Evolutionary conservation across 2,888 invertebrate genomes (phyloP).

Genomic region (Lagria hirta): DNA sequence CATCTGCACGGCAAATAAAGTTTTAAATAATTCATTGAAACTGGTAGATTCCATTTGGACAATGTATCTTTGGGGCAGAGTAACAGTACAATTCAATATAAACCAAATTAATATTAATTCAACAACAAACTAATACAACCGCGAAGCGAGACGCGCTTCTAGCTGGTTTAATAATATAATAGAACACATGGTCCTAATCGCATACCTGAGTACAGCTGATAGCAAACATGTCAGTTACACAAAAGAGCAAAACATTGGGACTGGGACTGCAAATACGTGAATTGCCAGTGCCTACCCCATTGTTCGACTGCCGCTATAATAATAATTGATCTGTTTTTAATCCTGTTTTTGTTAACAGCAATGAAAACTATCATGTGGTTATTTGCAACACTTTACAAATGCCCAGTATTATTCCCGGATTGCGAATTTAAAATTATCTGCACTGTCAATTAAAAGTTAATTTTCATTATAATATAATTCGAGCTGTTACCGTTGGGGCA

Average conservation of each 20-base stretch:
- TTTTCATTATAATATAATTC: slow-evolving; percentile 48
- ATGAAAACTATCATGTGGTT: slow-evolving; percentile 29
- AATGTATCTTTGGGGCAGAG: slow-evolving; percentile 29
- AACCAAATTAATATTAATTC: slow-evolving; percentile 42
- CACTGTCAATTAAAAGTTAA: slow-evolving; percentile 49
- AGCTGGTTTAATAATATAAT: slow-evolving; percentile 35
- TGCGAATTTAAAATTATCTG: slow-evolving; percentile 38
- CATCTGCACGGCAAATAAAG: too few species aligned
- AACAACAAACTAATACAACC: slow-evolving; percentile 31
- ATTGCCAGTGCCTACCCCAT: slow-evolving; percentile 33
- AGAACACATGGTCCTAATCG: slow-evolving; percentile 33
- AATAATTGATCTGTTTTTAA: slow-evolving; percentile 33
- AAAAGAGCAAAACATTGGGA: slow-evolving; percentile 34
- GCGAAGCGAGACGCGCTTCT: too few species aligned
- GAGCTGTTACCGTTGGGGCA: slow-evolving; percentile 39
- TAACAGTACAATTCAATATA: slow-evolving; percentile 34
- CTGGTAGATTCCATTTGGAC: slow-evolving; percentile 33
- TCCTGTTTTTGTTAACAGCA: slow-evolving; percentile 30
- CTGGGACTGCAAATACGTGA: slow-evolving; percentile 27
- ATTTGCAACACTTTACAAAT: slow-evolving; percentile 36
- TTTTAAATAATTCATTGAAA: slow-evolving; percentile 31
- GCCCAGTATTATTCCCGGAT: slow-evolving; percentile 36
- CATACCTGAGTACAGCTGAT: slow-evolving; percentile 37
- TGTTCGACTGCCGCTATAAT: slow-evolving; percentile 36
- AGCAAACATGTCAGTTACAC: slow-evolving; percentile 33